Evolutionary conservation across 2,888 invertebrate genomes (phyloP).

Genomic region (Molorchus minor): DNA sequence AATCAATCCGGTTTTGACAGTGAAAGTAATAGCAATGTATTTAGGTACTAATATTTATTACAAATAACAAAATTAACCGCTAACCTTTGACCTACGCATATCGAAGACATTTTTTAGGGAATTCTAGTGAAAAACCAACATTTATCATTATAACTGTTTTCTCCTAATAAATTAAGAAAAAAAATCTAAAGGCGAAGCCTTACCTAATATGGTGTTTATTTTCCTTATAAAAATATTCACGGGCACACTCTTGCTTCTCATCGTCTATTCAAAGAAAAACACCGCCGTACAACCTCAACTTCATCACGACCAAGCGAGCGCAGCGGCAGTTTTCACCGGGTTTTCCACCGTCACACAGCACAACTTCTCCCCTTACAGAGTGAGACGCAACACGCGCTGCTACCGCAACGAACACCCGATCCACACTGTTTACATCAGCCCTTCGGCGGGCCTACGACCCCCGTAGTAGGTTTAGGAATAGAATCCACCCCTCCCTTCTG

Average conservation of each 20-base stretch:
- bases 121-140: too few relatives aligned
- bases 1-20: too few relatives aligned
- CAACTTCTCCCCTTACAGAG: slow-evolving; percentile 16
- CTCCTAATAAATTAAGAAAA: background rate
- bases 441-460: slow-evolving; percentile 41
- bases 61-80: too few relatives aligned
- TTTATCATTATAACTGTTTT: slow-evolving; percentile 1
- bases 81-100: too few relatives aligned
- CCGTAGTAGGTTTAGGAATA: slow-evolving; percentile 41
- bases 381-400: slow-evolving; percentile 37
- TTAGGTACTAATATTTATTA: too few relatives aligned
- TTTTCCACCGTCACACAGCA: slow-evolving; percentile 8
- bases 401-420: slow-evolving; percentile 46
- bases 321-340: background rate
- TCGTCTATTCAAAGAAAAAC: slow-evolving; percentile 23
- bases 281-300: background rate
- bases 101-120: too few relatives aligned
- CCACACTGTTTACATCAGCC: slow-evolving; percentile 53
- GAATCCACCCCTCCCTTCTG: slow-evolving; percentile 47
- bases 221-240: slow-evolving; percentile 50
- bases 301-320: background rate
- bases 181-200: slow-evolving; percentile 5
- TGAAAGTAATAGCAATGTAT: too few relatives aligned
- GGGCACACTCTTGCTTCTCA: slow-evolving; percentile 51
- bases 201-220: slow-evolving; percentile 49